Evolutionary conservation across 2,888 invertebrate genomes (phyloP).

Genomic region (Melipona bicolor): DNA sequence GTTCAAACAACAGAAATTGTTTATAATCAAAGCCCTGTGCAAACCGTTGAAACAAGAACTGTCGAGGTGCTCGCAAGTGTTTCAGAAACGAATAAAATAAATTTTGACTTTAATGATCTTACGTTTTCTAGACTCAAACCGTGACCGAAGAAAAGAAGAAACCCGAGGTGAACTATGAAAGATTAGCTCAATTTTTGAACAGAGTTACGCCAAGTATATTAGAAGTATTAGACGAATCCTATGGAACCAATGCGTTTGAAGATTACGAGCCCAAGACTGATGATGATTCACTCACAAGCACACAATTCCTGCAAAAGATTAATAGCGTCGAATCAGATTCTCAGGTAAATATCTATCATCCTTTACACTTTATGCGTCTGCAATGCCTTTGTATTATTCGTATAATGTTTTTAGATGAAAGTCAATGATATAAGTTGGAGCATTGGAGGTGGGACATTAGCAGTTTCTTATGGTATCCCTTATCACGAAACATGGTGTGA

Average conservation of each 20-base stretch:
- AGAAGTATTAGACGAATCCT: slow-evolving; percentile 79
- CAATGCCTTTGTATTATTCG: neutral
- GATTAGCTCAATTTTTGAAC: slow-evolving; percentile 79
- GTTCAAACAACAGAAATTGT: slow-evolving; percentile 78
- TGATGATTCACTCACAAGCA: slow-evolving; percentile 64
- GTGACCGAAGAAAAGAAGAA: slow-evolving; percentile 61
- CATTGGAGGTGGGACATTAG: slow-evolving; percentile 79
- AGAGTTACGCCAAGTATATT: slow-evolving; percentile 79
- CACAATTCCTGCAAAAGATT: slow-evolving; percentile 75
- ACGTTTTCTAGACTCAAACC: slow-evolving; percentile 79
- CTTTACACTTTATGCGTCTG: neutral
- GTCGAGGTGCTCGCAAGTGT: slow-evolving; percentile 68
- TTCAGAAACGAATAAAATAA: neutral
- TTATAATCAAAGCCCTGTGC: slow-evolving; percentile 69
- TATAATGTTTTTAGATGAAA: slow-evolving; percentile 75
- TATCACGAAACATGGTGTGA: slow-evolving; percentile 81
- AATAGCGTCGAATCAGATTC: slow-evolving; percentile 67
- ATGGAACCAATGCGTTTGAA: slow-evolving; percentile 78
- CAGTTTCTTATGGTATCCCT: slow-evolving; percentile 74
- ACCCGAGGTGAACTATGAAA: slow-evolving; percentile 75
- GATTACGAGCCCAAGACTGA: slow-evolving; percentile 75
- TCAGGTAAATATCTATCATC: slow-evolving; percentile 74
- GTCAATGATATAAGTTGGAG: slow-evolving; percentile 80
- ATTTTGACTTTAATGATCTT: neutral
- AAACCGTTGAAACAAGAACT: slow-evolving; percentile 73